Conservation (phyloP, 2,797 vertebrate genomes). For the Phalloptychus januarius region DNA sequence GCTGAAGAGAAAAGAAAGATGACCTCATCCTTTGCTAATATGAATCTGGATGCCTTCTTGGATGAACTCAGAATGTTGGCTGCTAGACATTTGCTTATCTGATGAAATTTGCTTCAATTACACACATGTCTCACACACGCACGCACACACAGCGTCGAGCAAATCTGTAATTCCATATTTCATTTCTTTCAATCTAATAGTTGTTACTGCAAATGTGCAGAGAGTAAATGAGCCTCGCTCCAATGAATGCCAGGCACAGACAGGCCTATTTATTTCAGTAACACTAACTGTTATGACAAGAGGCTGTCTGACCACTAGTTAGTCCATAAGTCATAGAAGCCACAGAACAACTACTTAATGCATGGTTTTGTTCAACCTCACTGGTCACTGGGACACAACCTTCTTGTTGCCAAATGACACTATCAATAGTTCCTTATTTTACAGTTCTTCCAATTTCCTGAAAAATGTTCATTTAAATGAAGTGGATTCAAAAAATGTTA, state of each 20-base stretch:
- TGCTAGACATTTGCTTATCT: constrained; percentile 30
- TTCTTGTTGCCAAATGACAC: background rate
- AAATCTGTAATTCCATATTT: constrained; percentile 41
- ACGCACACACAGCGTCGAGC: constrained; percentile 3
- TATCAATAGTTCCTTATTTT: constrained; percentile 1
- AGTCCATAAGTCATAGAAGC: constrained; percentile 35
- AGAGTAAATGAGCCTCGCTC: constrained; percentile 43
- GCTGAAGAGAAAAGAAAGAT: constrained; percentile 49
- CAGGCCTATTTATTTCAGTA: constrained; percentile 45
- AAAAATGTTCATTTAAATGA: constrained; percentile 7
- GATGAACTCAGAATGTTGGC: constrained; percentile 44
- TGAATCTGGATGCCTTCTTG: constrained; percentile 61
- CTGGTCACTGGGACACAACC: background rate
- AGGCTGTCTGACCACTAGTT: constrained; percentile 49
- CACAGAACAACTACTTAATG: constrained; percentile 37
- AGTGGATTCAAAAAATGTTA: background rate
- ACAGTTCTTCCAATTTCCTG: background rate
- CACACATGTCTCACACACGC: constrained; percentile 4
- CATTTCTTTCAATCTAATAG: constrained; percentile 39
- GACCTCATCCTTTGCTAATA: constrained; percentile 70
- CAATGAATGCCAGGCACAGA: constrained; percentile 46
- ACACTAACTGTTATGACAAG: constrained; percentile 62
- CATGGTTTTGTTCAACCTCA: background rate
- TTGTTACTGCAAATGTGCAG: constrained; percentile 50
- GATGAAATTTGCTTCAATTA: constrained; percentile 42